phyloP scores from a whole-genome alignment of 1,140 invertebrate genomes.

The Hylaeus anthracinus region DNA sequence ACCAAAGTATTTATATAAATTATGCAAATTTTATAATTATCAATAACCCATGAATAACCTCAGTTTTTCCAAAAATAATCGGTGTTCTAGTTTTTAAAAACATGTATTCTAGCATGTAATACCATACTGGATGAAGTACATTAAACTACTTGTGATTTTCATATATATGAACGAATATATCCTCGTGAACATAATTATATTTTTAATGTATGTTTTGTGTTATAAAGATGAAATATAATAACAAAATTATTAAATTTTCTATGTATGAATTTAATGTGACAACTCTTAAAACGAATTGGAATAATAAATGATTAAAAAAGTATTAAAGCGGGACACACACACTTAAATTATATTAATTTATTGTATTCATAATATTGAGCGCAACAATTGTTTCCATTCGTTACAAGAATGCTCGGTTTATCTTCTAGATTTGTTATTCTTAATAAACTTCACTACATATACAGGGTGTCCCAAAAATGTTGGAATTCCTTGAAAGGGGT shows the following conservation, averaged over 20 bases:
- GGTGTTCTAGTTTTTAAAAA: conserved; percentile 7
- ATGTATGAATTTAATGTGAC: neutral
- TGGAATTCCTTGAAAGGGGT: too few species aligned
- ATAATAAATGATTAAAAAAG: neutral
- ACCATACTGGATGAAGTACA: neutral
- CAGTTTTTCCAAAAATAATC: neutral
- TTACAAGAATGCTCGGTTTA: conserved; percentile 14
- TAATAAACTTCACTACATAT: neutral
- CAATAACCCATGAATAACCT: conserved; percentile 25
- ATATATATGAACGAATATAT: conserved; percentile 50
- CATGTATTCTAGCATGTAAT: neutral
- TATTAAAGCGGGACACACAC: neutral
- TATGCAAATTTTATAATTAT: neutral
- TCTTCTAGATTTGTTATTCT: conserved; percentile 10
- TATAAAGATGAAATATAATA: conserved; percentile 56
- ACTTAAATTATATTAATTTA: neutral
- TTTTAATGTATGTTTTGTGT: conserved; percentile 22
- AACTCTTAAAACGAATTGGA: neutral
- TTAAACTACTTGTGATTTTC: conserved; percentile 19
- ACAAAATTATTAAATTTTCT: conserved; percentile 5
- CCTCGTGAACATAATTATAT: conserved; percentile 53
- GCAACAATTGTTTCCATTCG: neutral
- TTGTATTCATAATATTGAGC: conserved; percentile 1
- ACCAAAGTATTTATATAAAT: conserved; percentile 4
- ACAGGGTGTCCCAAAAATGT: too few species aligned